Percentiles rank a stretch among this genome's conserved stretches.
Evolutionary conservation across 2,797 vertebrate genomes (phyloP).

Genomic region (Denticeps clupeoides): DNA sequence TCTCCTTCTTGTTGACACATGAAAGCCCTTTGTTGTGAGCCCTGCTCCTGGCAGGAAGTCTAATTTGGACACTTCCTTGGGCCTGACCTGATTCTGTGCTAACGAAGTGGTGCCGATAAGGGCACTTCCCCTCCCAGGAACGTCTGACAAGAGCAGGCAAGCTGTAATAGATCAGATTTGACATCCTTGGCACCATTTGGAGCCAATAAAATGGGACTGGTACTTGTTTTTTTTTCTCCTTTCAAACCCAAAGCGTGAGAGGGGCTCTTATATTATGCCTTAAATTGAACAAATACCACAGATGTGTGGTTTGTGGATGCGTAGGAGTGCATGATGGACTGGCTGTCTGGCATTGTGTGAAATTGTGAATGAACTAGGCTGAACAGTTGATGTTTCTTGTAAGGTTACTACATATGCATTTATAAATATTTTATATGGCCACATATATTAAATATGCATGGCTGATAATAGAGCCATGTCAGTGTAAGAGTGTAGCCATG

Average conservation of each 20-base stretch:
- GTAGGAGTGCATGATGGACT: too few species aligned
- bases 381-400: too few species aligned
- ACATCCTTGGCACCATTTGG: slow-evolving; percentile 44
- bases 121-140: slow-evolving; percentile 27
- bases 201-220: slow-evolving; percentile 36
- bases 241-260: slow-evolving; percentile 27
- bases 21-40: too few species aligned
- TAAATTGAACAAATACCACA: slow-evolving; percentile 1
- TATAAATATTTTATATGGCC: too few species aligned
- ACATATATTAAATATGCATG: too few species aligned
- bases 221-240: slow-evolving; percentile 31
- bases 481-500: too few species aligned
- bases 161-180: slow-evolving; percentile 39
- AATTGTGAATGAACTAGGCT: too few species aligned
- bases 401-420: too few species aligned
- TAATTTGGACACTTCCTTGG: slow-evolving; percentile 6
- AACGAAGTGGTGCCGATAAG: slow-evolving; percentile 44
- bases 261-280: slow-evolving; percentile 19
- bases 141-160: slow-evolving; percentile 24
- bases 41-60: background rate
- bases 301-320: too few species aligned
- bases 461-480: too few species aligned
- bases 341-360: too few species aligned
- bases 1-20: too few species aligned
- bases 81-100: slow-evolving; percentile 39